Percentiles rank a stretch among this genome's conserved stretches.
These are phyloP conservation scores for Lepidocyrtoides sp. DNA, from an alignment of 2,888 invertebrate genomes.

Conservation along the genomic window DNA sequence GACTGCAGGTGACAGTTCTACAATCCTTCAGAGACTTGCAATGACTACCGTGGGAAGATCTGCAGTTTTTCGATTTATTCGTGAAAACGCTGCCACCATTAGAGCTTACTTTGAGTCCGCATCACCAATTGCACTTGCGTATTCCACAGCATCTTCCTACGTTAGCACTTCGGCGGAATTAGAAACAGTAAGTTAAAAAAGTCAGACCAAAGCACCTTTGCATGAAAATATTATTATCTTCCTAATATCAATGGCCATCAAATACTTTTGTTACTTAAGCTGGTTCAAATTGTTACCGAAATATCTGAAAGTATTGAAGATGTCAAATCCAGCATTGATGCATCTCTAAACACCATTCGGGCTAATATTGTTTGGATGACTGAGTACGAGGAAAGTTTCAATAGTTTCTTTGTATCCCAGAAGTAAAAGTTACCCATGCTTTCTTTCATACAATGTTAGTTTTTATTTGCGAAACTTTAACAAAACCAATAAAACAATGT, in stretches of 20 bases:
- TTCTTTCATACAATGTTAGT: not conserved
- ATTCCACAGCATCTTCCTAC: conserved; percentile 62
- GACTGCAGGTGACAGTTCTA: not conserved
- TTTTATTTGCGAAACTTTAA: conserved; percentile 29
- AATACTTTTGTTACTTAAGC: too few relatives aligned
- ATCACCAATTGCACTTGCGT: conserved; percentile 32
- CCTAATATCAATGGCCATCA: too few relatives aligned
- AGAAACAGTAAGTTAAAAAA: conserved; percentile 20
- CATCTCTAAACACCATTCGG: conserved; percentile 48
- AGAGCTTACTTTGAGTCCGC: conserved; percentile 5
- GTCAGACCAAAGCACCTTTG: too few relatives aligned
- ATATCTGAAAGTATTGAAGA: conserved; percentile 18
- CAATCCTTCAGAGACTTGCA: conserved; percentile 70
- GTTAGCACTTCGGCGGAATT: conserved; percentile 62
- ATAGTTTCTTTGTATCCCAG: not conserved
- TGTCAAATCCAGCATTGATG: conserved; percentile 35
- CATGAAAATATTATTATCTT: too few relatives aligned
- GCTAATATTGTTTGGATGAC: conserved; percentile 78
- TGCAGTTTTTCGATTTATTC: conserved; percentile 53
- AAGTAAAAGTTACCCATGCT: not conserved
- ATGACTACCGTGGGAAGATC: conserved; percentile 67
- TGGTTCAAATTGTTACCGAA: conserved; percentile 46
- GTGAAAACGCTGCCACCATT: conserved; percentile 62
- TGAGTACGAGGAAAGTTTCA: conserved; percentile 61
- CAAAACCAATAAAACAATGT: conserved; percentile 39